Evolutionary conservation across 2,113 vertebrate genomes (phyloP).

Genomic region (Lamprotornis superbus): DNA sequence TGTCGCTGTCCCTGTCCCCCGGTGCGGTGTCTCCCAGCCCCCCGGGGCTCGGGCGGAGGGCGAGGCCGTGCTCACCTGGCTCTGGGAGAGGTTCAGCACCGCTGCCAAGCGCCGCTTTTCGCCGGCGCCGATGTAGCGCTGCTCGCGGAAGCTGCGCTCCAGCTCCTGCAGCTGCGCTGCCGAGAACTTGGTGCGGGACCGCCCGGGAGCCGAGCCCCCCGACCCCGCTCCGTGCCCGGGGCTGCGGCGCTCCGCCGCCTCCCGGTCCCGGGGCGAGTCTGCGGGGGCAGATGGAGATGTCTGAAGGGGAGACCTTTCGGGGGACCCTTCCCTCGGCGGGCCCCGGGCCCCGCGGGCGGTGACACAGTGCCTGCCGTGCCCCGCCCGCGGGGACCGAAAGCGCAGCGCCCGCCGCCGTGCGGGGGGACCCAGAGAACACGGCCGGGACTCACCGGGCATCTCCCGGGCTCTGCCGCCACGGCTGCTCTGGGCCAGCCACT

Average conservation of each 20-base stretch:
- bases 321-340: not conserved
- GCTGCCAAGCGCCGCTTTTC: conserved; percentile 77
- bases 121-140: conserved; percentile 79
- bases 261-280: not conserved
- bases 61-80: conserved; percentile 71
- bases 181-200: conserved; percentile 81
- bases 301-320: no score
- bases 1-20: no score
- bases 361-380: not conserved
- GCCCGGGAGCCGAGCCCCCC: not conserved
- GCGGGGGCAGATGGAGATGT: not conserved
- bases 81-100: conserved; percentile 79
- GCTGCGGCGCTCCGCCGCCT: conserved; percentile 15
- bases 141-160: conserved; percentile 81
- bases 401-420: not conserved
- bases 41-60: not conserved
- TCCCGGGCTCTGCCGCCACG: not conserved
- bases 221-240: not conserved
- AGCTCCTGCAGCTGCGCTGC: conserved; percentile 79
- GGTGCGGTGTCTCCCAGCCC: no score
- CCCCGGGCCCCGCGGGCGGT: not conserved
- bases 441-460: not conserved
- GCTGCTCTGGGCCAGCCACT: conserved; percentile 84
- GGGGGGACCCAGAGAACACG: fast-evolving
- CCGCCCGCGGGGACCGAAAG: not conserved